Base-by-base conservation (phyloP, 1,140 invertebrate species). In the Megathymus violae region DNA sequence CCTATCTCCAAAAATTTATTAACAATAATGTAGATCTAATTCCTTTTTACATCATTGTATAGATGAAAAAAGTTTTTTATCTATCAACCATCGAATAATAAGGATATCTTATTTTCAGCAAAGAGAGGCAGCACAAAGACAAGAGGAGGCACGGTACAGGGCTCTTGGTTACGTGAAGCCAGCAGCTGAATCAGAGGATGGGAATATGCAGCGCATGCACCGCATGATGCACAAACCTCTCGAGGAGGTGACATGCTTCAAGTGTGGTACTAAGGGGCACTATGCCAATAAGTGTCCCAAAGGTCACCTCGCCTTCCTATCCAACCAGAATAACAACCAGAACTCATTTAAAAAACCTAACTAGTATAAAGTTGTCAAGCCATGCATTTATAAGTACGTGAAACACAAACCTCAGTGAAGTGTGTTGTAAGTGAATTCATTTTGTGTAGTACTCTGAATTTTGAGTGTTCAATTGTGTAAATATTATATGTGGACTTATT, bases 201-300 rank as follows among this genome's bases (percentile, higher is more conserved):
- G 13, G 4, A 71, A 71, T 9, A 58, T 67, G 9, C 84, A 80
- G 13, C 71, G 81, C 17, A 15, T 76, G 7, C 80, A 76, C 10
- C 65, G 80, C 17, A 84, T 89, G 60, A 72, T 85, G 43, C 93
- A 89, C 41, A 96, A 96, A 82, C 97, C 97, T 3, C 87, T 99
- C 5, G 97, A 98, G 90, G 97, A 98, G 92, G 97, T 99, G 6
- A 98, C 97, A 0, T 99, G 98, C 89, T 99, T 97, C 81, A 99
- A 99, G 92, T 99, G 99, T 92, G 98, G 98, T 4, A 97, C 97
- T 40, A 99, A 99, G 89, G 99, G 99, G 10, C 99, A 99, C 91
- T 99, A 99, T 88, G 99, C 99, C 0, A 99, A 99, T 87, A 98
- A 98, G 84, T 99, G 99, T 92, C 97, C 97, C 0, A 99, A 99